These are phyloP conservation scores for Platycnemis pennipes DNA, from an alignment of 2,888 invertebrate genomes.

Conservation along the genomic window DNA sequence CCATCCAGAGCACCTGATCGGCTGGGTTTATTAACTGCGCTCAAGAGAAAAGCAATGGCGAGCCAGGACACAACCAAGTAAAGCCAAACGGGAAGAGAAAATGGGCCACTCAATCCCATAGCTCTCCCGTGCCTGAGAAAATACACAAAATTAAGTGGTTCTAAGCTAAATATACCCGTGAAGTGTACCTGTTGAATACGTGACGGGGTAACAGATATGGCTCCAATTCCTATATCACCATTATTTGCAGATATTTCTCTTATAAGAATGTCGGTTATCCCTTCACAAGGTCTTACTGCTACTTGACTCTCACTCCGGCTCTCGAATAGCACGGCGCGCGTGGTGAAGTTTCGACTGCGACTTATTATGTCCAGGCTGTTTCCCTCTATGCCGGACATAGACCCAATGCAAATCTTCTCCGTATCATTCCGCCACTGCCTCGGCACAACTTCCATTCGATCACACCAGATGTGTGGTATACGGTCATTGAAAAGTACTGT, in stretches of 20 bases:
- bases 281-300: neutral
- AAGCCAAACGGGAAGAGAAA: constrained; percentile 18
- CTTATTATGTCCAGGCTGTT: neutral
- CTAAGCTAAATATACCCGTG: neutral
- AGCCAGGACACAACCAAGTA: neutral
- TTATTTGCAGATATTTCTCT: neutral
- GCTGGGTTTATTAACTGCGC: neutral
- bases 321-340: neutral
- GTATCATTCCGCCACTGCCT: neutral
- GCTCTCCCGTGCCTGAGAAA: neutral
- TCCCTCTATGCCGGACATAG: neutral
- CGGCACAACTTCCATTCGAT: neutral
- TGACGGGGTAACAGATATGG: neutral
- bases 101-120: neutral
- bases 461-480: neutral
- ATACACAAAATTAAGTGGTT: constrained; percentile 50
- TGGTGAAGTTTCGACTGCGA: constrained; percentile 14
- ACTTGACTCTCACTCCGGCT: neutral
- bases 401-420: neutral
- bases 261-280: neutral
- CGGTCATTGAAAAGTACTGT: neutral
- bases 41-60: neutral
- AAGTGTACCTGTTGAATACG: neutral
- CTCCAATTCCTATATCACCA: constrained; percentile 2
- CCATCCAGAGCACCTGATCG: neutral